A percentile compares a stretch with the other conserved stretches of the same genome.
Evolutionary conservation across 2,888 invertebrate species (phyloP).

Genomic region (Agelastica alni): DNA sequence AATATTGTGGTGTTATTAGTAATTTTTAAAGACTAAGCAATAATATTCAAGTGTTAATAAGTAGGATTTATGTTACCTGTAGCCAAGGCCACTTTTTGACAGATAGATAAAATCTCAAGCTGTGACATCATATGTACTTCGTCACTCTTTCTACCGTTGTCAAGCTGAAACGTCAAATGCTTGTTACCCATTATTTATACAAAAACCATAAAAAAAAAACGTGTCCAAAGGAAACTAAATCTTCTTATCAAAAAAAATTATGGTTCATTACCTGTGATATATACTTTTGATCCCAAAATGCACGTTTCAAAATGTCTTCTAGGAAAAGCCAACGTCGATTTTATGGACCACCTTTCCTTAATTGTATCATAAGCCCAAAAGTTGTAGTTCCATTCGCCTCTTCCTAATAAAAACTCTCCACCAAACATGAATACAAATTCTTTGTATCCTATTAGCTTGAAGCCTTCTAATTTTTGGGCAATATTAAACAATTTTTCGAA

Average conservation of each 20-base stretch:
- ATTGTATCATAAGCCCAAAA: constrained; percentile 51
- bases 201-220: too few relatives aligned
- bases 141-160: too few relatives aligned
- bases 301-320: constrained; percentile 53
- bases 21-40: too few relatives aligned
- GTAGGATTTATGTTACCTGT: too few relatives aligned
- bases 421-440: constrained; percentile 51
- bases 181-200: too few relatives aligned
- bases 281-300: constrained; percentile 47
- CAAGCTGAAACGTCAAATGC: too few relatives aligned
- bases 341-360: constrained; percentile 47
- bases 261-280: constrained; percentile 44
- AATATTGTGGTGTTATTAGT: too few relatives aligned
- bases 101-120: too few relatives aligned
- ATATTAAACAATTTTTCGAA: constrained; percentile 35
- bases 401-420: constrained; percentile 49
- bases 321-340: constrained; percentile 45
- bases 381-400: constrained; percentile 50
- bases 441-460: constrained; percentile 47
- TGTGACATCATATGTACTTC: too few relatives aligned
- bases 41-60: too few relatives aligned
- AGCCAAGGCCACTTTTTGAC: too few relatives aligned
- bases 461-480: constrained; percentile 42
- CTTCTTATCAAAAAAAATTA: background rate
- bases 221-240: too few relatives aligned